Percentiles rank a stretch among this genome's conserved stretches.
Conservation (phyloP, 2,113 vertebrate species). For the Lampris incognitus region DNA sequence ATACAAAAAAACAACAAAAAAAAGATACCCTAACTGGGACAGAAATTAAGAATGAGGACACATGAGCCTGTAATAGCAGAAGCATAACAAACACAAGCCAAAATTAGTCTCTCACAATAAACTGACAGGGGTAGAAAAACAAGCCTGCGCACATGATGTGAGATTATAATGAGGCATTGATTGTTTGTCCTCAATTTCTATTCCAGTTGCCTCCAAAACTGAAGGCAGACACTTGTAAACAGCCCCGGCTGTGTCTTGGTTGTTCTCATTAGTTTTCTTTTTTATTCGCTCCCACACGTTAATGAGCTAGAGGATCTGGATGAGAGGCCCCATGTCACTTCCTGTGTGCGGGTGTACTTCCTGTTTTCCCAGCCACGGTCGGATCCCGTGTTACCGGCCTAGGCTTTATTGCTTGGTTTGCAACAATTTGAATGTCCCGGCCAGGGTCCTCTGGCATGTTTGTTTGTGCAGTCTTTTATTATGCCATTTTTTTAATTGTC, state of each 20-base stretch:
- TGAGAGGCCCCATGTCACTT: slow-evolving; percentile 61
- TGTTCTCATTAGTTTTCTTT: slow-evolving; percentile 76
- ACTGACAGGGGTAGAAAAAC: slow-evolving; percentile 80
- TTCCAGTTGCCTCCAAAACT: slow-evolving; percentile 74
- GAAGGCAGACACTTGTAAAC: slow-evolving; percentile 81
- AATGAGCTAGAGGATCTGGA: slow-evolving; percentile 45
- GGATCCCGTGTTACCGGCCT: slow-evolving; percentile 51
- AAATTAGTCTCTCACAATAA: slow-evolving; percentile 83
- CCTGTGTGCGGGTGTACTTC: slow-evolving; percentile 68
- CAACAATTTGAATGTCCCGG: slow-evolving; percentile 65
- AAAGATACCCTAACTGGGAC: slow-evolving; percentile 71
- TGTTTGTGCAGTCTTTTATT: slow-evolving; percentile 77
- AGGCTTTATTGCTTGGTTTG: slow-evolving; percentile 72
- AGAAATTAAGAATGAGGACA: slow-evolving; percentile 84
- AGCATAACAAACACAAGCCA: slow-evolving; percentile 83
- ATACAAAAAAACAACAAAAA: slow-evolving; percentile 21
- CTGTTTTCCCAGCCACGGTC: slow-evolving; percentile 67
- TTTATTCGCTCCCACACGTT: slow-evolving; percentile 37
- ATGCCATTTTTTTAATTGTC: slow-evolving; percentile 74
- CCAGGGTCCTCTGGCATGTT: slow-evolving; percentile 67
- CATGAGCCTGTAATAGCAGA: slow-evolving; percentile 80
- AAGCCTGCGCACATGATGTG: slow-evolving; percentile 68
- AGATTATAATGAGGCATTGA: slow-evolving; percentile 82
- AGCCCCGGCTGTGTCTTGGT: slow-evolving; percentile 75
- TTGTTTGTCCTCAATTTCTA: slow-evolving; percentile 81